Conservation (phyloP, 2,797 vertebrate genomes). For the Gambusia yucatana region DNA sequence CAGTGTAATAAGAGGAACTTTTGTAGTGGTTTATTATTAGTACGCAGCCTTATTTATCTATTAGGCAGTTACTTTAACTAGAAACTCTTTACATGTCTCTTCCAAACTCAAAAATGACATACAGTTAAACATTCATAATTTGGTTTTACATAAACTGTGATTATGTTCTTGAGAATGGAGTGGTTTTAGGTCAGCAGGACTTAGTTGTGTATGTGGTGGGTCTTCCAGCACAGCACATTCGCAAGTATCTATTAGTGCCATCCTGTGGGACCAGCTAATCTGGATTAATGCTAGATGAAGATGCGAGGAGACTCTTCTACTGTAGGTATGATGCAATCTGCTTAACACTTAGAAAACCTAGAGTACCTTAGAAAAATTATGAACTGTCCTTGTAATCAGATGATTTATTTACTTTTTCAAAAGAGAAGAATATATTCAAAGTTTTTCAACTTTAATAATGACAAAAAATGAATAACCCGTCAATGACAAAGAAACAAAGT, state of each 20-base stretch:
- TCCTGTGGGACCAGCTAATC: background rate
- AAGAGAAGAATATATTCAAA: slow-evolving; percentile 3
- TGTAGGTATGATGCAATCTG: background rate
- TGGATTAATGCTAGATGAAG: background rate
- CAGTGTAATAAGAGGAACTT: background rate
- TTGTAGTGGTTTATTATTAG: background rate
- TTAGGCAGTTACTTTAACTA: background rate
- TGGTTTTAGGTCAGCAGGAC: background rate
- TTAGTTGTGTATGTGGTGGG: background rate
- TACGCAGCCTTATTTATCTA: background rate
- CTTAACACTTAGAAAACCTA: too few species aligned
- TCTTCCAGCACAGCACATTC: too few species aligned
- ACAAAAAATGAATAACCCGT: slow-evolving; percentile 34
- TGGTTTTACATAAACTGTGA: background rate
- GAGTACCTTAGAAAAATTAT: background rate
- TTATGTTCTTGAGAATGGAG: background rate
- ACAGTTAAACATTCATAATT: background rate
- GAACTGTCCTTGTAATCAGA: background rate
- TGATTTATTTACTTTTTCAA: slow-evolving; percentile 15
- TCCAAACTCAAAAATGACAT: background rate
- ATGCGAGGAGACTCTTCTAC: background rate
- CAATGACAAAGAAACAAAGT: slow-evolving; percentile 24
- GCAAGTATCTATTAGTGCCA: background rate
- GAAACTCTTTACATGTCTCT: background rate
- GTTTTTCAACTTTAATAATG: slow-evolving; percentile 29